Conservation (phyloP, 2,797 vertebrate genomes). For the Ibycter americanus region DNA sequence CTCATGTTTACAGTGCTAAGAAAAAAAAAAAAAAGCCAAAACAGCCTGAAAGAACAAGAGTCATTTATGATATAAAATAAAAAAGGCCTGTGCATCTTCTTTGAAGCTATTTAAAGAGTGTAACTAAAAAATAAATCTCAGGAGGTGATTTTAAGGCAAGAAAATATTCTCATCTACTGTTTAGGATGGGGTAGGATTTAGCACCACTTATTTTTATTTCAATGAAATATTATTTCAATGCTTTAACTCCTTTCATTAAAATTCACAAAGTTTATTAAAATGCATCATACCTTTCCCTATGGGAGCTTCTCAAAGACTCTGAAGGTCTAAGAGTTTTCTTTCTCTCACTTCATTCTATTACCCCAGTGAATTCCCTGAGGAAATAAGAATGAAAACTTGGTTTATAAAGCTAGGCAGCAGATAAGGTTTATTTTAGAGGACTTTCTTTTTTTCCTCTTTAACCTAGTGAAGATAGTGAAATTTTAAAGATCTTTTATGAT, state of each 20-base stretch:
- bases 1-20: background rate
- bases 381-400: background rate
- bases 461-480: background rate
- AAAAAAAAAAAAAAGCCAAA: background rate
- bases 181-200: background rate
- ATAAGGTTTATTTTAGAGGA: background rate
- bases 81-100: background rate
- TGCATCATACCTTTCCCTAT: background rate
- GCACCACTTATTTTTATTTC: background rate
- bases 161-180: background rate
- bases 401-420: background rate
- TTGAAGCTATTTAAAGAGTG: background rate
- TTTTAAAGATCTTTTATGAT: background rate
- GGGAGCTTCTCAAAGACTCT: background rate
- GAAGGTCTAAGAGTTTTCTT: background rate
- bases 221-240: background rate
- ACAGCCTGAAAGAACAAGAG: background rate
- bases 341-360: background rate
- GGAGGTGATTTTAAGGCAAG: background rate
- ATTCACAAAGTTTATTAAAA: background rate
- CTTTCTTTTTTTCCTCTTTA: background rate
- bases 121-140: background rate
- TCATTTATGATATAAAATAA: background rate
- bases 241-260: background rate
- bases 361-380: background rate